Percentiles rank a stretch among this genome's conserved stretches.
Conservation (phyloP, 2,888 invertebrate species). For the Megastigmus dorsalis region DNA sequence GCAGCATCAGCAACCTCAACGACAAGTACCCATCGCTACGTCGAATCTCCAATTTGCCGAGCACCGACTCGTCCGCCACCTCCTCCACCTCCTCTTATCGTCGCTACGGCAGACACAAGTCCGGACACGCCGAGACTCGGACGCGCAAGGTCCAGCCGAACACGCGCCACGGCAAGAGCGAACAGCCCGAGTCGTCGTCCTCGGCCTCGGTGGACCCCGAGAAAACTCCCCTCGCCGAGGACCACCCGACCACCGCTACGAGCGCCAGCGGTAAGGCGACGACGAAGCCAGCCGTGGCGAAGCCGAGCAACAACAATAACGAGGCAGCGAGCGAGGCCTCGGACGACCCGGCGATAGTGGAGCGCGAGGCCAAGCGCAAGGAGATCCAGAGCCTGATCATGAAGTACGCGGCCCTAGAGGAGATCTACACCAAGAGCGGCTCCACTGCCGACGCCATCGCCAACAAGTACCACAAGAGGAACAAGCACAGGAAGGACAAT, state of each 20-base stretch:
- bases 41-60: conserved; percentile 72
- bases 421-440: conserved; percentile 76
- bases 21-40: conserved; percentile 26
- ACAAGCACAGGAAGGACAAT: conserved; percentile 23
- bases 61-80: conserved; percentile 61
- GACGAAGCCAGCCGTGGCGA: conserved; percentile 70
- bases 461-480: conserved; percentile 68
- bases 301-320: conserved; percentile 48
- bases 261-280: conserved; percentile 72
- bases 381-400: conserved; percentile 88
- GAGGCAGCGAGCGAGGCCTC: conserved; percentile 71
- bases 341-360: conserved; percentile 80
- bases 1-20: conserved; percentile 25
- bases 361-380: conserved; percentile 87
- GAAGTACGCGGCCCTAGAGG: conserved; percentile 88
- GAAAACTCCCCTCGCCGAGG: conserved; percentile 67
- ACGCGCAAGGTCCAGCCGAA: conserved; percentile 75
- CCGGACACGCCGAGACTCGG: conserved; percentile 67
- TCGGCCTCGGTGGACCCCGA: conserved; percentile 68
- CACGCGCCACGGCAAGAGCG: conserved; percentile 80
- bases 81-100: no score
- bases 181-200: conserved; percentile 75
- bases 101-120: conserved; percentile 75
- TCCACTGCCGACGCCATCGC: conserved; percentile 69
- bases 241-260: background rate